Percentiles rank a stretch among this genome's conserved stretches.
Evolutionary conservation across 2,797 vertebrate genomes (phyloP).

Genomic region (Thamnophis elegans): DNA sequence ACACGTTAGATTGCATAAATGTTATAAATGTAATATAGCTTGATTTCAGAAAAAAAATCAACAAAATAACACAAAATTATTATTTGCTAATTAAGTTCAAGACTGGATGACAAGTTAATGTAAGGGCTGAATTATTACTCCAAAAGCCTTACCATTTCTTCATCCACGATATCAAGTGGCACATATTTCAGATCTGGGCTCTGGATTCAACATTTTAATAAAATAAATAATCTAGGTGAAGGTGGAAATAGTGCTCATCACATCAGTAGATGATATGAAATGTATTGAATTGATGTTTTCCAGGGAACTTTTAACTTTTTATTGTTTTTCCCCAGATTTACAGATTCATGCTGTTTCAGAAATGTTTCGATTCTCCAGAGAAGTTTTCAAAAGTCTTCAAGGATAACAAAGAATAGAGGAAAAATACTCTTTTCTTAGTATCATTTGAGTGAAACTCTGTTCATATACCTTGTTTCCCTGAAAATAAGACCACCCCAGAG

Average conservation of each 20-base stretch:
- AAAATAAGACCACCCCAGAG: too few relatives aligned
- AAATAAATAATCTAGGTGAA: neutral
- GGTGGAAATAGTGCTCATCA: neutral
- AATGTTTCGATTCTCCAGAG: neutral
- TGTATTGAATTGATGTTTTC: neutral
- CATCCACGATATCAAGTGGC: neutral
- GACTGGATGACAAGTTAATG: neutral
- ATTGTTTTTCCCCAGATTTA: neutral
- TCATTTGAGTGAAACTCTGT: neutral
- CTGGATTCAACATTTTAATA: neutral
- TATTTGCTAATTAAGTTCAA: neutral
- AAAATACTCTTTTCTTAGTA: neutral
- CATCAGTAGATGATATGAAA: neutral
- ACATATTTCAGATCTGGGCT: neutral
- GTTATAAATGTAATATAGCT: neutral
- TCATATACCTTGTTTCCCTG: neutral
- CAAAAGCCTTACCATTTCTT: neutral
- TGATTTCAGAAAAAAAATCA: neutral
- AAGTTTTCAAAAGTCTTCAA: neutral
- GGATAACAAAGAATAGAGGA: neutral
- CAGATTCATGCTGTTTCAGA: neutral
- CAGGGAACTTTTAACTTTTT: neutral
- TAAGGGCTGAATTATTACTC: neutral
- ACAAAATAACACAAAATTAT: neutral
- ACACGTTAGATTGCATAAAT: neutral